A percentile compares a stretch with the other conserved stretches of the same genome.
phyloP scores from a whole-genome alignment of 2,888 invertebrate genomes.

The Hyposoter didymator region DNA sequence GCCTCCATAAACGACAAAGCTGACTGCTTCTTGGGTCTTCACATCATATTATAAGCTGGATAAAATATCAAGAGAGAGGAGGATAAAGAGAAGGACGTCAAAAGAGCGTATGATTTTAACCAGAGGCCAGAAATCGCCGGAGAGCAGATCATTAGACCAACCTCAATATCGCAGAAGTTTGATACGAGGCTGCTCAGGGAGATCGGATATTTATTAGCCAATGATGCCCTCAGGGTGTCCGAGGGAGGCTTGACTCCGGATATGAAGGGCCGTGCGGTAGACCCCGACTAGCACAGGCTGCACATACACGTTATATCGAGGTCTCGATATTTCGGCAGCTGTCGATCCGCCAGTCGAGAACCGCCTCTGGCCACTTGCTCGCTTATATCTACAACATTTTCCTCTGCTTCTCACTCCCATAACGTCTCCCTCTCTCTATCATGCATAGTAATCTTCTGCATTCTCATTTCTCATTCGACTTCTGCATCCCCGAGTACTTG shows the following conservation, averaged over 20 bases:
- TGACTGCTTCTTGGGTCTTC: neutral
- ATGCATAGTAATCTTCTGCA: neutral
- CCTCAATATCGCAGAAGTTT: conserved; percentile 54
- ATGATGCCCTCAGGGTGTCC: conserved; percentile 70
- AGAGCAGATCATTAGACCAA: conserved; percentile 46
- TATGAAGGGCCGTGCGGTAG: conserved; percentile 74
- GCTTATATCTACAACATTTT: conserved; percentile 55
- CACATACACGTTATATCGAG: conserved; percentile 14
- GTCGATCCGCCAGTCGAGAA: conserved; percentile 49
- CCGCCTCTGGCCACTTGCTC: conserved; percentile 41
- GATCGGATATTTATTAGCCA: conserved; percentile 73
- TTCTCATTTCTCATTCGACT: neutral
- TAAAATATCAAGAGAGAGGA: neutral
- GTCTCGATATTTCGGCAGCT: conserved; percentile 65
- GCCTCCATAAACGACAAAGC: neutral
- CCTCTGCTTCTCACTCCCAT: conserved; percentile 28
- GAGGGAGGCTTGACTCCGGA: conserved; percentile 73
- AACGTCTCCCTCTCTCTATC: neutral
- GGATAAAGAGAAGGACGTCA: neutral
- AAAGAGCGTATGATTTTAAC: conserved; percentile 41
- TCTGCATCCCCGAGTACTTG: neutral
- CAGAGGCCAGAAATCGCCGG: conserved; percentile 46
- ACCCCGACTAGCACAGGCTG: conserved; percentile 37
- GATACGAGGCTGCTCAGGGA: conserved; percentile 50
- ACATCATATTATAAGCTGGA: neutral